phyloP scores from a whole-genome alignment of 2,888 invertebrate species.

The Apomyelois bistriatella region DNA sequence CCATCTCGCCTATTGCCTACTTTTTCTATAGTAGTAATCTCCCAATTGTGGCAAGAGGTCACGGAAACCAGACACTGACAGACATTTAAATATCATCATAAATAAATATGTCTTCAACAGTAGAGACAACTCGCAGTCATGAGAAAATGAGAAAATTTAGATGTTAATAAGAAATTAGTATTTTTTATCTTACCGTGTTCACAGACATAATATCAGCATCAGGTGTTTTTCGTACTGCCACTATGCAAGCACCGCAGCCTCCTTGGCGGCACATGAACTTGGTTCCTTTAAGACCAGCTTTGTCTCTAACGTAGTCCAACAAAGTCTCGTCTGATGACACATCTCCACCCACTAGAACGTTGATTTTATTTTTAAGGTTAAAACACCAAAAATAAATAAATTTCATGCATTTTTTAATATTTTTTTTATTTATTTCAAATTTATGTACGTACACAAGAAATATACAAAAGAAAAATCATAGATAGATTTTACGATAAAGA shows the following conservation, averaged over 20 bases:
- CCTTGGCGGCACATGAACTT: conserved; percentile 85
- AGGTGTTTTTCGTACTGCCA: conserved; percentile 51
- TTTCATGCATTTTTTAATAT: too few relatives aligned
- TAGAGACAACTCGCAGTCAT: too few relatives aligned
- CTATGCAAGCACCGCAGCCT: conserved; percentile 83
- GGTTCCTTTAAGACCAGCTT: conserved; percentile 78
- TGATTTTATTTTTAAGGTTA: not conserved
- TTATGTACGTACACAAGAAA: too few relatives aligned
- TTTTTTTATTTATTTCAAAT: too few relatives aligned
- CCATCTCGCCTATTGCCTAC: conserved; percentile 82
- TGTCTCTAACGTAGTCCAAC: conserved; percentile 78
- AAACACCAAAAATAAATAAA: too few relatives aligned
- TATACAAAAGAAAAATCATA: too few relatives aligned
- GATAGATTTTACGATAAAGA: too few relatives aligned
- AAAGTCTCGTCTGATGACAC: conserved; percentile 45
- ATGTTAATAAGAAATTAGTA: too few relatives aligned
- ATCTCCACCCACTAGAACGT: conserved; percentile 19
- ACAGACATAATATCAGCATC: conserved; percentile 64
- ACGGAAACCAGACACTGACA: conserved; percentile 80
- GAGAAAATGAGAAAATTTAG: too few relatives aligned
- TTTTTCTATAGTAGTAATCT: conserved; percentile 84
- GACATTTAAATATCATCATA: too few relatives aligned
- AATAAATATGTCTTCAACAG: too few relatives aligned
- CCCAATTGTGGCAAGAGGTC: conserved; percentile 81
- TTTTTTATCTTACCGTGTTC: conserved; percentile 83